Percentiles rank a stretch among this genome's conserved stretches.
Conservation (phyloP, 2,888 invertebrate species). For the Tipula vernalis region DNA sequence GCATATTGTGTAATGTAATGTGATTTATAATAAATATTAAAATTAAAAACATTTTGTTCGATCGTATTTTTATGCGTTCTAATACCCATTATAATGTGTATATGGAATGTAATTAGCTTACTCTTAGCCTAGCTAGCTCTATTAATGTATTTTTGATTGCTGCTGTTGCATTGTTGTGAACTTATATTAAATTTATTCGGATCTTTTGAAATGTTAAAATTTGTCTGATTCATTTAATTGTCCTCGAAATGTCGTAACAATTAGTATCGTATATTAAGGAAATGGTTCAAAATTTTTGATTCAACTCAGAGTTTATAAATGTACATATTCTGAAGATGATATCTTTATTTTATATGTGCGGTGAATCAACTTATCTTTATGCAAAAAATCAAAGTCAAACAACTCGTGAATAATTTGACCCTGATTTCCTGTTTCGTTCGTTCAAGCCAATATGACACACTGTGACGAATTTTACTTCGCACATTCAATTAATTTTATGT, state of each 20-base stretch:
- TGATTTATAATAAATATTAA: not conserved
- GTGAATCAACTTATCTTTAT: not conserved
- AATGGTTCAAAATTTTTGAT: not conserved
- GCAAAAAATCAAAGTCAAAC: not conserved
- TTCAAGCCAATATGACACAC: constrained; percentile 4
- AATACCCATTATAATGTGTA: not conserved
- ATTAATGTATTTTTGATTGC: not conserved
- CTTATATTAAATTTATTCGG: not conserved
- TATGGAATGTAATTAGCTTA: not conserved
- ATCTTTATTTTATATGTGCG: not conserved
- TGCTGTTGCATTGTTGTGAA: not conserved
- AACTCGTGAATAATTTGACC: not conserved
- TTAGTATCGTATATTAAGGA: not conserved
- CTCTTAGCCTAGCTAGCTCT: not conserved
- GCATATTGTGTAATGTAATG: not conserved
- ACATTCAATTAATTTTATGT: not conserved
- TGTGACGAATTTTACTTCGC: not conserved
- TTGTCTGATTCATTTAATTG: not conserved
- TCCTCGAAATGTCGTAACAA: not conserved
- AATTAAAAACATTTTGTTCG: not conserved
- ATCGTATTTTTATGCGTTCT: not conserved
- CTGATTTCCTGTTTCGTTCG: constrained; percentile 4
- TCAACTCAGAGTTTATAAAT: not conserved
- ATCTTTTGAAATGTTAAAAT: not conserved
- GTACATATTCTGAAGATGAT: not conserved